Evolutionary conservation across 2,113 vertebrate species (phyloP), one percentile per base, ranked within the genome.

Genomic region (Campylorhamphus procurvoides): DNA sequence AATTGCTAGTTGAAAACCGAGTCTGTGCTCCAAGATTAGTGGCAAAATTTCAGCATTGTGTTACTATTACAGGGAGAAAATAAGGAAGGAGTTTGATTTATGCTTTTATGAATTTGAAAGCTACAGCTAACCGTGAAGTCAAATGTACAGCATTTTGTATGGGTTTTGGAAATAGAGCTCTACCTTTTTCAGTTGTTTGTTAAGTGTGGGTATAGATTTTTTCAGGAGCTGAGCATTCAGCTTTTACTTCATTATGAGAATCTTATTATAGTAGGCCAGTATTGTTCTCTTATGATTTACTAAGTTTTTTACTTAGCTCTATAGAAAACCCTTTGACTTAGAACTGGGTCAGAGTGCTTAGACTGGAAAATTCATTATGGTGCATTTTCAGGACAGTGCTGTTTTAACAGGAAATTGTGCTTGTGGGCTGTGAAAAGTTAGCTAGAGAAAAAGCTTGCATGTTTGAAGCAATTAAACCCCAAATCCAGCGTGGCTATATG

Each of bases 391-490:
- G 81, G 59, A 71, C 39, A 78, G 35, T 33, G 35, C 29, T 71
- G 12, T 47, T 96, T 86, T 44, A 60, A 31, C 39, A 89, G 76
- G 79, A 89, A 91, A 90, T 78, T 74, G 29, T 88, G 29, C 80
- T 94, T 71, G 47, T 88, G 64, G 47, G 40, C 56, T 8, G 18
- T 67, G 89, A 93, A 90, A 94, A 93, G 67, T 71, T 92, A 96
- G 42, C 50, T 56, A 39, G 68, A 73, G 68, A 37, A 80, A 88
- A 94, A 90, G 14, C 67, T 83, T 90, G 59, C 22, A 10, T 60
- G 85, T 77, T 82, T 86, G 68, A 92, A 95, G 75, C 68, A 94
- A 91, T 91, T 86, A 96, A 93, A 63, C 10, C 31, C 35, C 72
- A 86, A 79, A 90, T 92, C 44, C 79, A 94, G 56, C 56, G 50